Evolutionary conservation across 92 coral and sea anemone species (phyloP).

Genomic region (Virgularia gustaviana): DNA sequence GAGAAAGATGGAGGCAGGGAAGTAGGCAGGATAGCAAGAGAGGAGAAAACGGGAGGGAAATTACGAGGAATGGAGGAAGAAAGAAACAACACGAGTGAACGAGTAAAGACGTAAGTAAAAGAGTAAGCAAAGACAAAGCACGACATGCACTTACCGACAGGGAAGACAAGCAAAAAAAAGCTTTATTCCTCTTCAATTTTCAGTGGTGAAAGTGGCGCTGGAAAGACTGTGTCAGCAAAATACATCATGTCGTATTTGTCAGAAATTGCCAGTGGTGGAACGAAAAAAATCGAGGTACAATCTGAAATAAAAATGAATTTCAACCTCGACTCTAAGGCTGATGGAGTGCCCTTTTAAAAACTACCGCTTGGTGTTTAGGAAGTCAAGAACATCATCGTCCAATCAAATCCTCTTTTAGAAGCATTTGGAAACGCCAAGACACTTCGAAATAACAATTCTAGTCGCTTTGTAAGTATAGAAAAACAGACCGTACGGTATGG

Average conservation of each 20-base stretch:
- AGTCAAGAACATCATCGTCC: conserved; percentile 78
- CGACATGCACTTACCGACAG: no score
- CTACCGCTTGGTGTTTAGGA: no score
- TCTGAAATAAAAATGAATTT: background rate
- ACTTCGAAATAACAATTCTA: conserved; percentile 84
- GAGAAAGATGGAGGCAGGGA: no score
- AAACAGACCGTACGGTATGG: background rate
- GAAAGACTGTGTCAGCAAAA: conserved; percentile 89
- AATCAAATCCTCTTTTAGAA: conserved; percentile 85
- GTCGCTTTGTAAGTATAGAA: conserved; percentile 74
- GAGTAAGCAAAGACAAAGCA: no score
- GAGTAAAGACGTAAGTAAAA: no score
- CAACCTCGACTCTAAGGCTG: no score
- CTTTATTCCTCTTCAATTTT: background rate
- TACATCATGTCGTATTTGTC: conserved; percentile 79
- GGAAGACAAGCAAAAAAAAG: background rate
- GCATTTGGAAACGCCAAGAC: conserved; percentile 98
- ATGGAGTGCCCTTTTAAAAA: no score
- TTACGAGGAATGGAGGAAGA: no score
- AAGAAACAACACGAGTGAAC: no score
- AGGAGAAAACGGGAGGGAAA: no score
- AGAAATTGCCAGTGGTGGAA: conserved; percentile 82
- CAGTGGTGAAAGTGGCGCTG: conserved; percentile 97
- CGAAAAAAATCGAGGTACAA: conserved; percentile 78
- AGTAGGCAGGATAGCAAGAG: no score